Evolutionary conservation across 2,888 invertebrate genomes (phyloP).

Genomic region (Balanococcus diminutus): DNA sequence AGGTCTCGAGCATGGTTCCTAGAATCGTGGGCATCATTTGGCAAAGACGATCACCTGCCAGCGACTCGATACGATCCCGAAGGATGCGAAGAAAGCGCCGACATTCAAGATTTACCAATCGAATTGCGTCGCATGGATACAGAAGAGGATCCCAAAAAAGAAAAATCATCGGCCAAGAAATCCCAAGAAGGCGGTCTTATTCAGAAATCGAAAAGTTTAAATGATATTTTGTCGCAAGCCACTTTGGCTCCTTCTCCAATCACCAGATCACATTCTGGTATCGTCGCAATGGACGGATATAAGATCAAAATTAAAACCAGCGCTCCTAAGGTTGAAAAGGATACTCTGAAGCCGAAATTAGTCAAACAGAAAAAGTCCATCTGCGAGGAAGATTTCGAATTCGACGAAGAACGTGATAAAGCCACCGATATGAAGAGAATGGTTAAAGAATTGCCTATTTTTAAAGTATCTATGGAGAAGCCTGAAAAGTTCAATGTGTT

Average conservation of each 20-base stretch:
- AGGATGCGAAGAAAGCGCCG: slow-evolving; percentile 63
- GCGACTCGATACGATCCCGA: slow-evolving; percentile 65
- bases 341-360: slow-evolving; percentile 68
- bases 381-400: slow-evolving; percentile 68
- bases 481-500: slow-evolving; percentile 63
- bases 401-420: slow-evolving; percentile 60
- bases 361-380: slow-evolving; percentile 87
- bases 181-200: slow-evolving; percentile 57
- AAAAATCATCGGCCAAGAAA: slow-evolving; percentile 33
- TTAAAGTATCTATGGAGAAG: slow-evolving; percentile 61
- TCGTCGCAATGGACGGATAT: slow-evolving; percentile 67
- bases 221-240: slow-evolving; percentile 75
- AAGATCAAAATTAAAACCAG: slow-evolving; percentile 41
- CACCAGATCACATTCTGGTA: slow-evolving; percentile 76
- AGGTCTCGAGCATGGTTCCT: slow-evolving; percentile 75
- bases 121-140: slow-evolving; percentile 82
- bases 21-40: slow-evolving; percentile 73
- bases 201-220: slow-evolving; percentile 81
- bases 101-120: slow-evolving; percentile 80
- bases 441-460: slow-evolving; percentile 71
- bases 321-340: slow-evolving; percentile 38
- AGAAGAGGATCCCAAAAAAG: slow-evolving; percentile 58
- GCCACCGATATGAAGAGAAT: slow-evolving; percentile 72
- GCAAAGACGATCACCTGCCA: slow-evolving; percentile 63
- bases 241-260: slow-evolving; percentile 68